Evolutionary conservation across 2,888 invertebrate genomes (phyloP), one percentile per base, ranked within the genome.

Genomic region (Orthonychiurus folsomi): DNA sequence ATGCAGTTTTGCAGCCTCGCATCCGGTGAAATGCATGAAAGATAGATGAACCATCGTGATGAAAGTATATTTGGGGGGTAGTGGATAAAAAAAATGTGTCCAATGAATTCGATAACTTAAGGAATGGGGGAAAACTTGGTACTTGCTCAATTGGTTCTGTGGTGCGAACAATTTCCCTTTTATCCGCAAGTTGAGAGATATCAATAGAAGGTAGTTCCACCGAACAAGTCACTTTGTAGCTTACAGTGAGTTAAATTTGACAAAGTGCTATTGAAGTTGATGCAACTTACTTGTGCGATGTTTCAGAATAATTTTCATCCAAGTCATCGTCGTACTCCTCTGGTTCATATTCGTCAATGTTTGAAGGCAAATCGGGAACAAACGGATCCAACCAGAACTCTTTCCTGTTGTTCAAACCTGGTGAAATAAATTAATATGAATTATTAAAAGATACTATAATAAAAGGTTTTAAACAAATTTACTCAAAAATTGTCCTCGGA

Each of bases 311-410:
- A 58, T 60, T 60, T n/a, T 62, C 66, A 5, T 63, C 63, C 1
- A 62, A 64, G 21, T 65, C 67, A 1, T 68, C 66, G 5, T 69
- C 69, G 48, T 69, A 66, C 9, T 69, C 67, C 50, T 69, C 69
- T 50, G 65, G 62, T 26, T 69, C 69, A 47, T 69, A 69, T 56
- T 69, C 69, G 61, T 69, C 69, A 48, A 69, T 69, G 21, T 37
- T 61, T n/a, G 63, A 54, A 20, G 63, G 56, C n/a, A 56, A 5
- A 37, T 56, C 56, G n/a, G 25, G 27, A 18, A 37, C 2, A 28
- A 26, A 28, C 12, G 26, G 56, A 20, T 56, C 56, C 18, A 56
- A 27, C 26, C 28, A 56, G 27, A 56, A 56, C 21, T 56, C 56
- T n/a, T 37, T 9, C 3, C 56, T 27, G 5, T 20, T 28, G 20